Conservation (phyloP, 35 echinoderm and acorn worm genomes). For the Ophiothrix spiculata region DNA sequence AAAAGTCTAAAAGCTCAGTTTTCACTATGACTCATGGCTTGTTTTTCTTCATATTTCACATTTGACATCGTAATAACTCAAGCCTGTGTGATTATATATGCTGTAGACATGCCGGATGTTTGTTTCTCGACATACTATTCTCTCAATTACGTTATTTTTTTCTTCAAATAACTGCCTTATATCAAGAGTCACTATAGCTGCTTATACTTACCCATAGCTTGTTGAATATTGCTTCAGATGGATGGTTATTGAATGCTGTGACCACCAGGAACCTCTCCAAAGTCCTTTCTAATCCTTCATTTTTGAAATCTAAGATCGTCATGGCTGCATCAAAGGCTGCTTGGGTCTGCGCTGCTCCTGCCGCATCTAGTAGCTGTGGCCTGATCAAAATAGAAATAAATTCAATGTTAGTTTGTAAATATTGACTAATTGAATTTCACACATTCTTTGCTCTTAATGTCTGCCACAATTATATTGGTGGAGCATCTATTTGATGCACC, state of each 20-base stretch:
- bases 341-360: slow-evolving; percentile 78
- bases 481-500: too few relatives aligned
- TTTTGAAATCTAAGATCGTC: slow-evolving; percentile 64
- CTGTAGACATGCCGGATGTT: too few relatives aligned
- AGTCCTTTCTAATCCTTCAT: slow-evolving; percentile 41
- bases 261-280: slow-evolving; percentile 80
- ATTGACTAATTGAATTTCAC: too few relatives aligned
- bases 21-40: slow-evolving; percentile 65
- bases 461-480: too few relatives aligned
- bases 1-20: too few relatives aligned
- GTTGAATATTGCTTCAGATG: slow-evolving; percentile 45
- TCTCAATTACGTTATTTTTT: too few relatives aligned
- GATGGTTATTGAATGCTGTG: slow-evolving; percentile 72
- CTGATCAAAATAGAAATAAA: slow-evolving; percentile 12
- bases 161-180: too few relatives aligned
- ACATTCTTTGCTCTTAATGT: too few relatives aligned
- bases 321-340: slow-evolving; percentile 70
- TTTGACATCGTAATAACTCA: slow-evolving; percentile 58
- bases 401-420: too few relatives aligned
- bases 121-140: too few relatives aligned
- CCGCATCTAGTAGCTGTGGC: slow-evolving; percentile 80
- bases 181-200: slow-evolving; percentile 67
- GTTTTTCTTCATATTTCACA: slow-evolving; percentile 36
- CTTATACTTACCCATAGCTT: slow-evolving; percentile 53
- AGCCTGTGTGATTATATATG: slow-evolving; percentile 48